Percentiles rank a stretch among this genome's conserved stretches.
Conservation (phyloP, 2,797 vertebrate genomes). For the Menidia menidia region DNA sequence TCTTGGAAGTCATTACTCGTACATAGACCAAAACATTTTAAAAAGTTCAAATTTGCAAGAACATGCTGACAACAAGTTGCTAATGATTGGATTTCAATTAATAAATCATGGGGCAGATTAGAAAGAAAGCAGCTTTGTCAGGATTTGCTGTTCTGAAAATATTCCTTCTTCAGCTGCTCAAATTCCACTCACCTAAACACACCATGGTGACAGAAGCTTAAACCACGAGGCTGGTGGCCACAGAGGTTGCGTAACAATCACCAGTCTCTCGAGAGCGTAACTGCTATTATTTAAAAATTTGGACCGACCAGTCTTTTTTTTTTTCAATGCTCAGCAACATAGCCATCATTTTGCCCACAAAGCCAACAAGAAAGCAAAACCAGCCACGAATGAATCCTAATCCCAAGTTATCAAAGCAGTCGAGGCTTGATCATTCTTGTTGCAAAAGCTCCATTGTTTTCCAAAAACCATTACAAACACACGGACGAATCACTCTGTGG, state of each 20-base stretch:
- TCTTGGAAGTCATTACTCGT: constrained; percentile 25
- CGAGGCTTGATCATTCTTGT: not conserved
- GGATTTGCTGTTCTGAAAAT: constrained; percentile 10
- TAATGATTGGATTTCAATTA: constrained; percentile 31
- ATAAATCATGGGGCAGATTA: constrained; percentile 34
- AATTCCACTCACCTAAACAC: constrained; percentile 10
- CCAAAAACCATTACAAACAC: constrained; percentile 6
- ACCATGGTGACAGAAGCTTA: constrained; percentile 27
- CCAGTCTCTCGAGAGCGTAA: constrained; percentile 3
- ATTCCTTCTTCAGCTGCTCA: constrained; percentile 41
- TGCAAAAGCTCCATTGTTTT: not conserved
- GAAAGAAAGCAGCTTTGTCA: constrained; percentile 27
- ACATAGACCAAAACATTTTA: constrained; percentile 43
- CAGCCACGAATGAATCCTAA: not conserved
- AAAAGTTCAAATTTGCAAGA: constrained; percentile 19
- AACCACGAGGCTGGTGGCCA: constrained; percentile 11
- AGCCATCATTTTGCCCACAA: constrained; percentile 7
- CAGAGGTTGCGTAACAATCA: constrained; percentile 3
- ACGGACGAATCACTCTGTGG: not conserved
- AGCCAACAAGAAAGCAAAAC: constrained; percentile 3
- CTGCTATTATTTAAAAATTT: constrained; percentile 15
- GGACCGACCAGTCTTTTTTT: not conserved
- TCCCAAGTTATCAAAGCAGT: not conserved
- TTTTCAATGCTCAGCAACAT: not conserved
- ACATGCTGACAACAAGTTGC: constrained; percentile 15